A percentile compares a stretch with the other conserved stretches of the same genome.
Evolutionary conservation across 1,140 invertebrate genomes (phyloP).

Genomic region (Carposina sasakii): DNA sequence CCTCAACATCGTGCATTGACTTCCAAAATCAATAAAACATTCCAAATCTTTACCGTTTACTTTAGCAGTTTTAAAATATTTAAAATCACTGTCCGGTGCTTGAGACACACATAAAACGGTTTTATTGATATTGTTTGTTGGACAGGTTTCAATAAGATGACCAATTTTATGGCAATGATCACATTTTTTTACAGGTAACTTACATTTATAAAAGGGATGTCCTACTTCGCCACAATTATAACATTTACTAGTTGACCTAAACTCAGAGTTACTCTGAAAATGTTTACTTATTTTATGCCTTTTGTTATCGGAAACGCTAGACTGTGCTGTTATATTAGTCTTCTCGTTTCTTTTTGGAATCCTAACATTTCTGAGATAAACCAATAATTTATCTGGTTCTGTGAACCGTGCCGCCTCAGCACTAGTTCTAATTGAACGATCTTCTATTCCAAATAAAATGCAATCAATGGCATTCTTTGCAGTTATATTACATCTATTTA

Average conservation of each 20-base stretch:
- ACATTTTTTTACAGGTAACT: slow-evolving; percentile 12
- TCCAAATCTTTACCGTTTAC: slow-evolving; percentile 14
- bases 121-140: background rate
- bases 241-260: background rate
- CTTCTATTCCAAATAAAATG: background rate
- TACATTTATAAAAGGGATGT: slow-evolving; percentile 22
- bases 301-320: background rate
- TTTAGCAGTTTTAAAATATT: slow-evolving; percentile 17
- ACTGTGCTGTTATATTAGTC: background rate
- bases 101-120: slow-evolving; percentile 7
- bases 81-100: slow-evolving; percentile 9
- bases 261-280: too few species aligned
- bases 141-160: background rate
- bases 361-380: background rate
- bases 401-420: background rate
- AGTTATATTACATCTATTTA: background rate
- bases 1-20: slow-evolving; percentile 21
- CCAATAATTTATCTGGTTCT: background rate
- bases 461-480: background rate
- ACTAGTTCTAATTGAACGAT: background rate
- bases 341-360: background rate
- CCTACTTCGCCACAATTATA: slow-evolving; percentile 14
- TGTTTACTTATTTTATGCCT: too few species aligned
- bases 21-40: slow-evolving; percentile 27
- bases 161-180: background rate